phyloP scores from a whole-genome alignment of 2,888 invertebrate species.

The Holacanthella duospinosa region DNA sequence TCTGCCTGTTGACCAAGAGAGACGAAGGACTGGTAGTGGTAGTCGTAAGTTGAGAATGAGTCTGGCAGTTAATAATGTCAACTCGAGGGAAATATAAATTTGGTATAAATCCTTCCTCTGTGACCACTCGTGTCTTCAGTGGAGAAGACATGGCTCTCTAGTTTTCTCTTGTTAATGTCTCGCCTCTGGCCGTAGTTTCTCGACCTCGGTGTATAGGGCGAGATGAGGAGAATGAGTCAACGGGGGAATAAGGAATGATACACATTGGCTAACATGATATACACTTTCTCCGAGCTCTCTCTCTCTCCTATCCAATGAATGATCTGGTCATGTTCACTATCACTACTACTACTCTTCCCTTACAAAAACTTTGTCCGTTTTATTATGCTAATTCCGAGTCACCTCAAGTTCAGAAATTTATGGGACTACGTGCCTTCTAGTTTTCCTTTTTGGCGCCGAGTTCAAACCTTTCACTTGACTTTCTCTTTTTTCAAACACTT shows the following conservation, averaged over 20 bases:
- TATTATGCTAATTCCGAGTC: constrained; percentile 13
- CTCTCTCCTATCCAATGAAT: no score
- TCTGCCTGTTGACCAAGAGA: no score
- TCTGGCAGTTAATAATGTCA: not conserved
- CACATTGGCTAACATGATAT: not conserved
- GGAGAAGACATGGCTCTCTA: not conserved
- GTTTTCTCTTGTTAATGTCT: not conserved
- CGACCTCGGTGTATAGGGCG: not conserved
- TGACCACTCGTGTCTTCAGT: no score
- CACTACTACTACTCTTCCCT: no score
- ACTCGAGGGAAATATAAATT: not conserved
- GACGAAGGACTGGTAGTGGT: no score
- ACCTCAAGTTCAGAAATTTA: constrained; percentile 21
- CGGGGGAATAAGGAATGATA: not conserved
- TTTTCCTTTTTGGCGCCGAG: constrained; percentile 11
- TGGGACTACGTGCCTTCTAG: constrained; percentile 20
- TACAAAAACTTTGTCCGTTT: no score
- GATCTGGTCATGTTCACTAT: no score
- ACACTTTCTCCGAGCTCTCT: no score
- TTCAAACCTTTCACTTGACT: constrained; percentile 19
- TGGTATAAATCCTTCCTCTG: not conserved
- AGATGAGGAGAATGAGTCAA: no score
- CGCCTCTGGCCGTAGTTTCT: not conserved
- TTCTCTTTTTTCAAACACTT: constrained; percentile 6
- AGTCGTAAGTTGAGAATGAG: no score